Conservation (phyloP, 2,797 vertebrate species). For the Falco columbarius region DNA sequence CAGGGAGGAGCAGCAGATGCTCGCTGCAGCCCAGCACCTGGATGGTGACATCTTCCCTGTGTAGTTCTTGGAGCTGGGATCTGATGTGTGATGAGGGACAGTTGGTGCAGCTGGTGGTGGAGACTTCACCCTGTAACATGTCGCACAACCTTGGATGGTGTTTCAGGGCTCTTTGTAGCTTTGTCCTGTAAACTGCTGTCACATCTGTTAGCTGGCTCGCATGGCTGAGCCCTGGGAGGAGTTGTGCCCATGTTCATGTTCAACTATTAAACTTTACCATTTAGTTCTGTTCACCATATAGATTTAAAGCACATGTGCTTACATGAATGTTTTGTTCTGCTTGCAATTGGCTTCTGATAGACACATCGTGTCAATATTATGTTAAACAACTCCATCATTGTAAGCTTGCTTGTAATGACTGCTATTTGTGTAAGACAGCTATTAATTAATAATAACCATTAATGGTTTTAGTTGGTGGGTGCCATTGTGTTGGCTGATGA, state of each 20-base stretch:
- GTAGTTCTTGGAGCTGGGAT: not conserved
- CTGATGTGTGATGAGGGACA: not conserved
- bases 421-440: not conserved
- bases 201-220: not conserved
- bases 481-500: not conserved
- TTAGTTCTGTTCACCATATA: not conserved
- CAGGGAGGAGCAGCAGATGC: not conserved
- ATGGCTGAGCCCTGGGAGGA: not conserved
- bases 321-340: not conserved
- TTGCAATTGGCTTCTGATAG: not conserved
- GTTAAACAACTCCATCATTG: not conserved
- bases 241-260: not conserved
- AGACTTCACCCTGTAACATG: not conserved
- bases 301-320: not conserved
- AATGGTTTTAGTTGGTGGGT: not conserved
- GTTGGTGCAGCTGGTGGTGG: not conserved
- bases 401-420: not conserved
- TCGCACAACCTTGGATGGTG: not conserved
- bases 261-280: not conserved
- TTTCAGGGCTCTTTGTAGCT: not conserved
- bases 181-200: not conserved
- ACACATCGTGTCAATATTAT: not conserved
- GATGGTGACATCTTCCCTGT: not conserved
- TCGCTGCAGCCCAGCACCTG: not conserved
- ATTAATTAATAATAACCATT: not conserved